Evolutionary conservation across 1,140 invertebrate genomes (phyloP).

Genomic region (Sminthurinus signatus): DNA sequence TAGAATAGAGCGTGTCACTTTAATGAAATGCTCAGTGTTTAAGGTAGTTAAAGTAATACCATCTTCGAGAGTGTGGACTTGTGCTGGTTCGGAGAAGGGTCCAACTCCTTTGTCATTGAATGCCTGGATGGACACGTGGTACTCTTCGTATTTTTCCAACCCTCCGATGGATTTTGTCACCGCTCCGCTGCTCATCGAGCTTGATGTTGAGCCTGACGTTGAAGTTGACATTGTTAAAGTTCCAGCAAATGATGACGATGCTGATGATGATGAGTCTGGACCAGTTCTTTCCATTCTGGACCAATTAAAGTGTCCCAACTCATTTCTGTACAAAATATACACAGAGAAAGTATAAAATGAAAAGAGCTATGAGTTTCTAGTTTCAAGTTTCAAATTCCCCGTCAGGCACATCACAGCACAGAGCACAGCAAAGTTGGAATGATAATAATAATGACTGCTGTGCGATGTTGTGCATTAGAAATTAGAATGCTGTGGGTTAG

Average conservation of each 20-base stretch:
- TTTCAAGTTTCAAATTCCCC: too few relatives aligned
- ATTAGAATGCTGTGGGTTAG: too few relatives aligned
- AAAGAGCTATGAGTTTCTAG: too few relatives aligned
- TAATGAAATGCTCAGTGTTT: not conserved
- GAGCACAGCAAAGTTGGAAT: too few relatives aligned
- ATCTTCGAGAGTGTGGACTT: slow-evolving; percentile 65
- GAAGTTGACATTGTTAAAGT: too few relatives aligned
- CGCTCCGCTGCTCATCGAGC: not conserved
- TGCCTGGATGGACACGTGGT: slow-evolving; percentile 67
- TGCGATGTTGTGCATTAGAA: too few relatives aligned
- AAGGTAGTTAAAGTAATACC: slow-evolving; percentile 52
- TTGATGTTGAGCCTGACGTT: too few relatives aligned
- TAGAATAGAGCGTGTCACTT: too few relatives aligned
- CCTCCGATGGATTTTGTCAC: slow-evolving; percentile 30
- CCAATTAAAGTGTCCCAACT: slow-evolving; percentile 24
- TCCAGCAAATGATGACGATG: too few relatives aligned
- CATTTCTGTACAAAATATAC: slow-evolving; percentile 18
- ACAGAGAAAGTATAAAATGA: not conserved
- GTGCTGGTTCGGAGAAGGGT: slow-evolving; percentile 58
- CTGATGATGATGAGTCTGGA: slow-evolving; percentile 5
- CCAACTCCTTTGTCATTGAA: slow-evolving; percentile 74
- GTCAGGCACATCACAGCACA: too few relatives aligned
- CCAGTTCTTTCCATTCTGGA: slow-evolving; percentile 16
- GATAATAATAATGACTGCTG: too few relatives aligned
- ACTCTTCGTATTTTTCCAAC: slow-evolving; percentile 70